Evolutionary conservation across 37 sponge, comb jelly and placozoan genomes (phyloP).

Genomic region (Geodia barretti): DNA sequence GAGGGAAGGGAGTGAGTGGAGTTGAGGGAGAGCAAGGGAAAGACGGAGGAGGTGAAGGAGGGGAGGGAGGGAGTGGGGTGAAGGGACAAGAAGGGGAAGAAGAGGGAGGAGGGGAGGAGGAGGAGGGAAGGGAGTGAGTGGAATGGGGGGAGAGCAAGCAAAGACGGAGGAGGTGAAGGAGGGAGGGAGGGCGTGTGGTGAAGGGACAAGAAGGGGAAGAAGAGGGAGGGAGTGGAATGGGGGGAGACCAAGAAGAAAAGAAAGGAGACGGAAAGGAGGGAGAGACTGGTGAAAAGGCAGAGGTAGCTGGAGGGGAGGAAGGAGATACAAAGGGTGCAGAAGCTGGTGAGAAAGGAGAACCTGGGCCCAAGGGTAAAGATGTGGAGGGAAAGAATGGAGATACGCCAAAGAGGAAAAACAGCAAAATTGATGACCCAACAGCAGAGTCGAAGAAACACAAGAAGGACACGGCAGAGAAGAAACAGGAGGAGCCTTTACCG

Average conservation of each 20-base stretch:
- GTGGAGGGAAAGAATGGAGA: no score
- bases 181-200: not conserved
- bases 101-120: not conserved
- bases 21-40: not conserved
- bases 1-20: conserved; percentile 12
- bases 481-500: not conserved
- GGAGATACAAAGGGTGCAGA: no score
- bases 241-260: not conserved
- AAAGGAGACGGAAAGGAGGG: not conserved
- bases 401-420: no score
- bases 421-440: not conserved
- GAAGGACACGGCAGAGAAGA: not conserved
- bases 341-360: no score
- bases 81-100: not conserved
- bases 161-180: not conserved
- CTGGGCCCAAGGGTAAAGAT: no score
- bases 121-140: conserved; percentile 3
- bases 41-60: conserved; percentile 7
- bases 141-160: not conserved
- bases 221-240: not conserved
- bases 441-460: not conserved
- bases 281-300: not conserved
- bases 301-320: no score
- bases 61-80: conserved; percentile 3
- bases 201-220: not conserved